These are phyloP conservation scores for Anthopleura sola DNA, from an alignment of 64 coral and sea anemone species.

Conservation along the genomic window DNA sequence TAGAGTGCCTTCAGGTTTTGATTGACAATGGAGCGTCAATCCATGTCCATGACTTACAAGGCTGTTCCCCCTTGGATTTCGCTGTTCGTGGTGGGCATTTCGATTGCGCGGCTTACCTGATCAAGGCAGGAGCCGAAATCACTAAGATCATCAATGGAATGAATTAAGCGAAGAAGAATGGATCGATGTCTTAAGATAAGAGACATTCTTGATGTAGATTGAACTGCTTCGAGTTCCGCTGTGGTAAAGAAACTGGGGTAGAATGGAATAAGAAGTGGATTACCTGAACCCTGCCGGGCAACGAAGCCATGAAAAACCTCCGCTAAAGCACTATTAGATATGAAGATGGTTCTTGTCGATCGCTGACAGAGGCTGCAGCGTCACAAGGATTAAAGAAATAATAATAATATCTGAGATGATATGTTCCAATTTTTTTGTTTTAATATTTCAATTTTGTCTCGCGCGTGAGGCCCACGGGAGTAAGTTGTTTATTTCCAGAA, in stretches of 20 bases:
- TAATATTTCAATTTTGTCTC: no score
- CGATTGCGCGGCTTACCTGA: constrained; percentile 82
- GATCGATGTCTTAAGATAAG: background rate
- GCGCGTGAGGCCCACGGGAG: no score
- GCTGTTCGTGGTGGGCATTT: constrained; percentile 88
- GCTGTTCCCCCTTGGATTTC: constrained; percentile 80
- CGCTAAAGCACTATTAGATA: no score
- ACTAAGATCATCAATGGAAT: constrained; percentile 79
- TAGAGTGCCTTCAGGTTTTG: constrained; percentile 65
- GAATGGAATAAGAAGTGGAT: background rate
- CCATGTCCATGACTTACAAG: constrained; percentile 54
- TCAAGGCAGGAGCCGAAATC: constrained; percentile 86
- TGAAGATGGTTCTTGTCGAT: no score
- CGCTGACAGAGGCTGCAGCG: no score
- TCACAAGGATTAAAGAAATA: no score
- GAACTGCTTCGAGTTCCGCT: background rate
- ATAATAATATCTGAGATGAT: no score
- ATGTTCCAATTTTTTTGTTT: no score
- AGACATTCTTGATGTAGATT: background rate
- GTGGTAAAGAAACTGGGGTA: background rate
- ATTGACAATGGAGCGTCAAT: constrained; percentile 67
- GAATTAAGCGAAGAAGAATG: background rate
- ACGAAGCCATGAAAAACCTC: no score
- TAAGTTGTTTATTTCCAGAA: no score
- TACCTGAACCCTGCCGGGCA: no score